Evolutionary conservation across 2,888 invertebrate genomes (phyloP).

Genomic region (Galerucella nymphaeae): DNA sequence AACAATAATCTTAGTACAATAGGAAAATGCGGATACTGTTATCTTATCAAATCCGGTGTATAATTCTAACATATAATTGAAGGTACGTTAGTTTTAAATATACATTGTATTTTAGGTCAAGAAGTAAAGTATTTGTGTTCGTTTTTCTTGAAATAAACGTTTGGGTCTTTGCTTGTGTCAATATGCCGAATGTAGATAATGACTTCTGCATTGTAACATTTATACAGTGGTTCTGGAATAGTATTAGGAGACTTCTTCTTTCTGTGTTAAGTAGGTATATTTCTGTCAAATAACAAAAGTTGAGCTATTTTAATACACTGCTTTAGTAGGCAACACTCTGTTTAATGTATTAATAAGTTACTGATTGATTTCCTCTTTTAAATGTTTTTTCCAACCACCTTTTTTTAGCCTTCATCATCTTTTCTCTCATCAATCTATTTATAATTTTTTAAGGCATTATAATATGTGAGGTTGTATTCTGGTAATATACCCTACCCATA

Average conservation of each 20-base stretch:
- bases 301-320: too few species aligned
- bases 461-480: too few species aligned
- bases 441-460: too few species aligned
- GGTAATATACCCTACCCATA: too few species aligned
- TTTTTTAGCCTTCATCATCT: too few species aligned
- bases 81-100: neutral
- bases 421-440: too few species aligned
- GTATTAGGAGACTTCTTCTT: neutral
- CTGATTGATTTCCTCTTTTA: too few species aligned
- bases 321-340: too few species aligned
- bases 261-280: neutral
- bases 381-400: too few species aligned
- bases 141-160: too few species aligned
- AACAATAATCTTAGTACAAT: neutral
- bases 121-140: neutral
- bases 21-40: neutral
- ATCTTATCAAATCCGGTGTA: neutral
- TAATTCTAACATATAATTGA: neutral
- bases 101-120: slow-evolving; percentile 1
- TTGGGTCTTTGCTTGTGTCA: neutral
- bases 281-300: neutral
- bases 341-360: too few species aligned
- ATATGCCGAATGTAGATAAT: neutral
- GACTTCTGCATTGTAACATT: neutral
- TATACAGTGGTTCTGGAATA: neutral